Evolutionary conservation across 2,797 vertebrate genomes (phyloP).

Genomic region (Phyllotis vaccarum): DNA sequence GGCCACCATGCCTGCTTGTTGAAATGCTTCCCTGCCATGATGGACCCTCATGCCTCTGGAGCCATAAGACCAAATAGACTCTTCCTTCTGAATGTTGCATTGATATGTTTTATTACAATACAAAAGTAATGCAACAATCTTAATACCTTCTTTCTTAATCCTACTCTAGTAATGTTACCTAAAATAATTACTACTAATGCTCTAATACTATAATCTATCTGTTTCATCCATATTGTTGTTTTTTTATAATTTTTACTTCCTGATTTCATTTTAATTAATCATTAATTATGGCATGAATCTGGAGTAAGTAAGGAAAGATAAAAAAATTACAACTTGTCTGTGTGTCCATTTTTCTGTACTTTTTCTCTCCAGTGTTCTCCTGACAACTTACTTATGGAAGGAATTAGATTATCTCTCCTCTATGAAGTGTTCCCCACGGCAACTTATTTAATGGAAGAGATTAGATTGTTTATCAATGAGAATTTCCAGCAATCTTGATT

Average conservation of each 20-base stretch:
- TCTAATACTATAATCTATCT: not conserved
- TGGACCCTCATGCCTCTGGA: not conserved
- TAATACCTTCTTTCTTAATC: not conserved
- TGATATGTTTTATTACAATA: not conserved
- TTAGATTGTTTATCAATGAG: not conserved
- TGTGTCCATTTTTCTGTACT: not conserved
- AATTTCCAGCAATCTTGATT: not conserved
- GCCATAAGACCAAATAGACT: not conserved
- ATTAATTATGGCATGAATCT: not conserved
- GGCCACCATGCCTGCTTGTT: not conserved
- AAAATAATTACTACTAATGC: not conserved
- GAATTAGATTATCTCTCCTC: not conserved
- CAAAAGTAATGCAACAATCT: not conserved
- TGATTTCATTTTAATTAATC: not conserved
- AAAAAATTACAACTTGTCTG: not conserved
- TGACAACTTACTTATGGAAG: not conserved
- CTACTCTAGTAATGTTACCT: not conserved
- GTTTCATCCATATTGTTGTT: not conserved
- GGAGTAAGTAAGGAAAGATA: not conserved
- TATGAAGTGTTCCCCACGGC: not conserved
- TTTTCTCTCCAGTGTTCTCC: not conserved
- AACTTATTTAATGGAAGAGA: slow-evolving; percentile 4
- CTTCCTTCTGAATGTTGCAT: not conserved
- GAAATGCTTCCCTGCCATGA: not conserved
- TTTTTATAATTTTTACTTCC: not conserved